Evolutionary conservation across 2,888 invertebrate genomes (phyloP), one percentile per base, ranked within the genome.

Genomic region (Agonum fuliginosum): DNA sequence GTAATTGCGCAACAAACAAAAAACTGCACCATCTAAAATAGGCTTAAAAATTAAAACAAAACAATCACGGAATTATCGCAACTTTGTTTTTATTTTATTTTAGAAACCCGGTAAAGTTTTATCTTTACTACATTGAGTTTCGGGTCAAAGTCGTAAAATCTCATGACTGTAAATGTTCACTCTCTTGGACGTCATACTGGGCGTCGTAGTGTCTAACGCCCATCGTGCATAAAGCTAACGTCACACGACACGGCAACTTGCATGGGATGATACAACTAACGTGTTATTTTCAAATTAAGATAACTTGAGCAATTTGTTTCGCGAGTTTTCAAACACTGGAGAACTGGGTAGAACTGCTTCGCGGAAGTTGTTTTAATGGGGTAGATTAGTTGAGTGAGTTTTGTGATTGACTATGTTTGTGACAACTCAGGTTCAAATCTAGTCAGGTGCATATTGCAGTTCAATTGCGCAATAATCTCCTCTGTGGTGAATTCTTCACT

Each of bases 271-370:
- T 34, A 34, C 34, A 6, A 34, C 3, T 34, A n/a, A 10, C 51
- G 51, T 51, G 51, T 51, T 51, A 51, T 51, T 51, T 54, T 17
- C 54, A 54, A 54, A 54, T 54, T 54, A 54, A 54, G 54, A 54
- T 54, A 54, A 20, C 54, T 12, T 3, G 54, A 6, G 10, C 20
- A 54, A 54, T 22, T 54, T 54, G 22, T 54, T 54, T 3, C 54
- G 20, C 2, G n/a, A 1, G 12, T 6, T 54, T 54, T 54, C 12
- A 24, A 54, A 8, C 0, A 2, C 20, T 48, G n/a, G n/a, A 1
- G 14, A 41, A n/a, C n/a, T n/a, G n/a, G n/a, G n/a, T n/a, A n/a
- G n/a, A n/a, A n/a, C n/a, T n/a, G n/a, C n/a, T n/a, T n/a, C n/a
- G n/a, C n/a, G n/a, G n/a, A n/a, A n/a, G n/a, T n/a, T n/a, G n/a